Evolutionary conservation across 2,113 vertebrate genomes (phyloP), one percentile per base, ranked within the genome.

Genomic region (Bucco capensis): DNA sequence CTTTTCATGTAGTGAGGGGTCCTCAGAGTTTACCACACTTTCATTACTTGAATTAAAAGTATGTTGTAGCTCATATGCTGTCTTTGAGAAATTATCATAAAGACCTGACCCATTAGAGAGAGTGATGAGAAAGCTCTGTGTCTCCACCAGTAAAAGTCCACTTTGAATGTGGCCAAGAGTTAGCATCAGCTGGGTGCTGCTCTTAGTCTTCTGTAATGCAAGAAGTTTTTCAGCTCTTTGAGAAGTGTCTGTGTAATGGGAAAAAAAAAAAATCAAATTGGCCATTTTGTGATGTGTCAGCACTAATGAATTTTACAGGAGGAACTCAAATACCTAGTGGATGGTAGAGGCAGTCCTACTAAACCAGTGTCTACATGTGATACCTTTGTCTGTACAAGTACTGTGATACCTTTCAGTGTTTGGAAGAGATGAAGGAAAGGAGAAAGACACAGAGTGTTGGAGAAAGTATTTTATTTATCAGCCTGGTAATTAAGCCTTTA

Each of bases 1-100:
- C 66, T 7, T 86, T 89, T 79, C 24, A 38, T 66, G 33, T 89
- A 88, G 75, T 66, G 54, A 93, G 86, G 86, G 67, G 67, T 92
- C 40, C 53, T 90, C 83, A 90, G 86, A 90, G 88, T 95, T 89
- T 92, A 90, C 90, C 89, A 94, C 89, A 91, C 87, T 94, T 95
- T 92, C 61, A 38, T 66, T 53, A 51, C 49, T 71, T 91, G 66
- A 82, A 49, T 72, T 86, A 61, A 62, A 94, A 89, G 38, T 60
- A 56, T 33, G 5, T 71, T 85, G 74, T 83, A 71, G 71, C 64
- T 83, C 28, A 10, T 47, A 17, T 0, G 5, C 30, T 74, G 24
- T 71, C 40, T 65, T 74, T 89, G 77, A 83, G 64, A 74, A 67
- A 19, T 70, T 53, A 14, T 11, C 6, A 0, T 60, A 27, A 67